Evolutionary conservation across 2,797 vertebrate genomes (phyloP).

Genomic region (Epinephelus coioides): DNA sequence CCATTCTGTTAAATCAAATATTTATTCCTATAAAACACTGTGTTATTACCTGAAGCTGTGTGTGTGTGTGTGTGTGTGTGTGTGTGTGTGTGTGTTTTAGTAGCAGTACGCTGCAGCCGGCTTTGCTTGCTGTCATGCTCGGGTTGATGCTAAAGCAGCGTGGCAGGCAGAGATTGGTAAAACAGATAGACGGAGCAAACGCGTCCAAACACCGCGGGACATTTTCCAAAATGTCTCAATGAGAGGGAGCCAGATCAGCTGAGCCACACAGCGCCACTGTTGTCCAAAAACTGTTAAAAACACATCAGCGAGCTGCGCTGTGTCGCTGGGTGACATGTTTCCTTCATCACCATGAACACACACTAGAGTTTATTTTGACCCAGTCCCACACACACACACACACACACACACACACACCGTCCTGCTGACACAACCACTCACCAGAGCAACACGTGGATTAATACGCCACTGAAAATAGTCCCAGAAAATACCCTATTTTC

Average conservation of each 20-base stretch:
- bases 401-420: too few species aligned
- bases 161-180: constrained; percentile 38
- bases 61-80: constrained; percentile 5
- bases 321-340: too few species aligned
- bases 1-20: constrained; percentile 6
- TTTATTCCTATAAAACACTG: neutral
- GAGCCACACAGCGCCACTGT: neutral
- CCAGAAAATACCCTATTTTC: neutral
- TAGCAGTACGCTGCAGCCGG: neutral
- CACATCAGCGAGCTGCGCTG: neutral
- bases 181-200: constrained; percentile 38
- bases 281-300: neutral
- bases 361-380: too few species aligned
- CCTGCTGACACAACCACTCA: too few species aligned
- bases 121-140: constrained; percentile 43
- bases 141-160: constrained; percentile 44
- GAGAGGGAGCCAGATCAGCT: neutral
- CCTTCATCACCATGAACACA: neutral
- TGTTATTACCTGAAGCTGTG: neutral
- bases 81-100: neutral
- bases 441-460: neutral
- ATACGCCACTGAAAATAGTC: neutral
- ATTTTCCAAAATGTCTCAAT: constrained; percentile 35
- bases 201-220: constrained; percentile 23
- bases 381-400: too few species aligned